Conservation (phyloP, 2,888 invertebrate species). For the Yponomeuta plumbellus region DNA sequence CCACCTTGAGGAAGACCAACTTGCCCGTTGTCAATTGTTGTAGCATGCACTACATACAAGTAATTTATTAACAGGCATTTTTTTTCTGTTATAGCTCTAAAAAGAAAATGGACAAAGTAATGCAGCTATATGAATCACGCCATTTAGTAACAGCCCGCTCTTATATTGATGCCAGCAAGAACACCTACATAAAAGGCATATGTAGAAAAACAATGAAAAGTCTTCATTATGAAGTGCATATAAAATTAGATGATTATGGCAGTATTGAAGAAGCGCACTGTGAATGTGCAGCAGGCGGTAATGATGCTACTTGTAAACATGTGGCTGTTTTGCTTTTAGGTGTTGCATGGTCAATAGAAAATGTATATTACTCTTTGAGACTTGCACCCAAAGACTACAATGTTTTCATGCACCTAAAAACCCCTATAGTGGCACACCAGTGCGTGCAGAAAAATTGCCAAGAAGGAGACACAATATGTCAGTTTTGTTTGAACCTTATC, state of each 20-base stretch:
- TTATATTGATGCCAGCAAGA: neutral
- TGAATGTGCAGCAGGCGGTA: conserved; percentile 4
- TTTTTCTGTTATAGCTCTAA: too few species aligned
- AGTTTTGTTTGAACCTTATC: too few species aligned
- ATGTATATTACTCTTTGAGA: neutral
- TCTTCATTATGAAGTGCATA: neutral
- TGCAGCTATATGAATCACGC: conserved; percentile 1
- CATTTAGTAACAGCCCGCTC: conserved; percentile 5
- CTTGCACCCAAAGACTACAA: conserved; percentile 4
- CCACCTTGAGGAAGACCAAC: too few species aligned
- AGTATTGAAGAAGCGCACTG: conserved; percentile 3
- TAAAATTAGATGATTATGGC: neutral
- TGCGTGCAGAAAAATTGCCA: neutral
- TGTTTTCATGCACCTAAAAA: neutral
- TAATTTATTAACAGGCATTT: too few species aligned
- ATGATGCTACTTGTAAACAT: conserved; percentile 5
- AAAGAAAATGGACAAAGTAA: neutral
- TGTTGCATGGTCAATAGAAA: conserved; percentile 1
- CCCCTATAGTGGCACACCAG: neutral
- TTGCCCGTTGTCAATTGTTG: too few species aligned
- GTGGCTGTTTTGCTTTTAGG: conserved; percentile 7
- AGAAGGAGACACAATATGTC: too few species aligned
- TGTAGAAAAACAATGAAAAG: conserved; percentile 5
- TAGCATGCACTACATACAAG: too few species aligned
- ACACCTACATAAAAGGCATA: conserved; percentile 1